A percentile compares a stretch with the other conserved stretches of the same genome.
Conservation (phyloP, 1,140 invertebrate species). For the Pogonognathellus flavescens region DNA sequence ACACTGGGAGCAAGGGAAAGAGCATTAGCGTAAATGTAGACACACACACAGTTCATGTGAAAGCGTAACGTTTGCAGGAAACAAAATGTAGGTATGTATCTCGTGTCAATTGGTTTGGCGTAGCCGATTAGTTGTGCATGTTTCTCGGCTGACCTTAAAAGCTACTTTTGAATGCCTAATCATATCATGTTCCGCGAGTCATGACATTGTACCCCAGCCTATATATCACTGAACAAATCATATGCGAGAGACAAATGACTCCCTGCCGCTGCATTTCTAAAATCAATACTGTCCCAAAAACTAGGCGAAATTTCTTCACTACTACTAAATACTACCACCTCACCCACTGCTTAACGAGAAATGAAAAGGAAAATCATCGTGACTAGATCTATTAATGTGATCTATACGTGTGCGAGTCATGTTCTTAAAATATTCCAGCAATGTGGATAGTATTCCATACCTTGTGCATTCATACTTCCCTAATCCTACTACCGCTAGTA, state of each 20-base stretch:
- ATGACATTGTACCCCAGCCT: conserved; percentile 59
- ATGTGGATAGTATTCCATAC: no score
- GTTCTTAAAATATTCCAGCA: no score
- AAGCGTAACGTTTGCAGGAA: background rate
- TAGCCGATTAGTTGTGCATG: conserved; percentile 52
- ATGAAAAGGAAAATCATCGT: conserved; percentile 8
- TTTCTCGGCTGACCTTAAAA: conserved; percentile 62
- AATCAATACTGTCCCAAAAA: conserved; percentile 58
- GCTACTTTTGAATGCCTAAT: conserved; percentile 65
- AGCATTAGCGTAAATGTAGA: conserved; percentile 15
- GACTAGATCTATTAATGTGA: background rate
- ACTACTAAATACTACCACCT: background rate
- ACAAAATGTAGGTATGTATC: conserved; percentile 35
- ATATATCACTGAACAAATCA: conserved; percentile 63
- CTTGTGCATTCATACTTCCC: background rate
- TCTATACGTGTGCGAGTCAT: no score
- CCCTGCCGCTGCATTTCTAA: conserved; percentile 39
- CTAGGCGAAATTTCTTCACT: conserved; percentile 35
- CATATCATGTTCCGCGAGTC: conserved; percentile 61
- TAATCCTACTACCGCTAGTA: background rate
- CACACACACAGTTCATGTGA: background rate
- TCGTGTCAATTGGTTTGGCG: conserved; percentile 43
- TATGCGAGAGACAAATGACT: conserved; percentile 65
- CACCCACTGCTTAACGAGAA: background rate
- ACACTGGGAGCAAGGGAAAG: background rate